Evolutionary conservation across 2,113 vertebrate species (phyloP).

Genomic region (Loxodonta africana): DNA sequence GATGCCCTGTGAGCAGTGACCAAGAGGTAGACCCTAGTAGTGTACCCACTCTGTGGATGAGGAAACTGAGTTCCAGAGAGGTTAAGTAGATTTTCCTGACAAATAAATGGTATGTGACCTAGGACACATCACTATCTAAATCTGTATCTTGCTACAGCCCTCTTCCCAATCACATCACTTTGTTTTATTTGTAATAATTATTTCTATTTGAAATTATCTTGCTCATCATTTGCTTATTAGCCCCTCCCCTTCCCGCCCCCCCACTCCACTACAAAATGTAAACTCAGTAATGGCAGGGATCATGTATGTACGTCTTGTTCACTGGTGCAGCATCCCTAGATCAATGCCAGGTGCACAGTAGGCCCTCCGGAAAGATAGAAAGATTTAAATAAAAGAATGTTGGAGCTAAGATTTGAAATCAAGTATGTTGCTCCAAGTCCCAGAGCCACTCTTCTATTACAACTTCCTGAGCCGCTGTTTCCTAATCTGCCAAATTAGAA

Average conservation of each 20-base stretch:
- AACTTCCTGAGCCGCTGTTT: neutral
- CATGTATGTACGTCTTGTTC: neutral
- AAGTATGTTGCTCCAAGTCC: neutral
- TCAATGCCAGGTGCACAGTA: neutral
- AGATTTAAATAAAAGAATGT: neutral
- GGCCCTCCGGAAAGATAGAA: neutral
- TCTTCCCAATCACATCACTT: neutral
- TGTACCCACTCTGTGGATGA: neutral
- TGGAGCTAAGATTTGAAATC: neutral
- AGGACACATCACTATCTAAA: neutral
- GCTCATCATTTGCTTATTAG: neutral
- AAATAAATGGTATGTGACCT: neutral
- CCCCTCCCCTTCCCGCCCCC: neutral
- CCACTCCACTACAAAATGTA: neutral
- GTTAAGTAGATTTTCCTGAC: neutral
- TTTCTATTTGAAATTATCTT: neutral
- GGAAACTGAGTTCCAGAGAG: neutral
- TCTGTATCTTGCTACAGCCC: neutral
- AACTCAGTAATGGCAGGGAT: neutral
- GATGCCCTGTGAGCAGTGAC: neutral
- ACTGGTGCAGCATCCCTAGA: neutral
- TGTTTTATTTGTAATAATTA: neutral
- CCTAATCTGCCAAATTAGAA: neutral
- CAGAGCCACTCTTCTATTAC: neutral
- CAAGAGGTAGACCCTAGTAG: neutral